Percentiles rank a stretch among this genome's conserved stretches.
Evolutionary conservation across 2,888 invertebrate genomes (phyloP).

Genomic region (Sisyra nigra): DNA sequence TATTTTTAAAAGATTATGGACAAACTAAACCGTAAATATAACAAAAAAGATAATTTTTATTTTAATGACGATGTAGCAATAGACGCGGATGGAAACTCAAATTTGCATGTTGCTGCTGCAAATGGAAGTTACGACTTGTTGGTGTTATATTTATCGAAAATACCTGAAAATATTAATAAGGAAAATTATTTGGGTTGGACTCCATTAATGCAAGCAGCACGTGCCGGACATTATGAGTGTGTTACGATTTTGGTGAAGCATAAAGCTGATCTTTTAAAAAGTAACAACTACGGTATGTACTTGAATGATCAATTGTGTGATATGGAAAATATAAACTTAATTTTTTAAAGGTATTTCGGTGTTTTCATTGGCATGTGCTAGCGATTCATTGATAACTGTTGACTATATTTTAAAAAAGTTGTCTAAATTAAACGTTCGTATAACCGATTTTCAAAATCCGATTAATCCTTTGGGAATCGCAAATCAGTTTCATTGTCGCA

Average conservation of each 20-base stretch:
- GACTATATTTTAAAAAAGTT: background rate
- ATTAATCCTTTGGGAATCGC: background rate
- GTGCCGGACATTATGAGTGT: conserved; percentile 5
- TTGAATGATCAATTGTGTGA: background rate
- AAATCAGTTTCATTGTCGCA: background rate
- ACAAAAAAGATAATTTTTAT: no score
- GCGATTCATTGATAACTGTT: background rate
- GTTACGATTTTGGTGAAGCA: conserved; percentile 3
- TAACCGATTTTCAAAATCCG: background rate
- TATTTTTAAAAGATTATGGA: no score
- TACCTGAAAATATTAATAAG: background rate
- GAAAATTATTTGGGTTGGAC: conserved; percentile 7
- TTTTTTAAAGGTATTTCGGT: background rate
- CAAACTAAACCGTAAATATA: no score
- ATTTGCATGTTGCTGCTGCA: conserved; percentile 3
- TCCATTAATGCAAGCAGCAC: conserved; percentile 7
- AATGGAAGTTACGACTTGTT: background rate
- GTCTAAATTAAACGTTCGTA: background rate
- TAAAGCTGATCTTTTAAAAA: conserved; percentile 2
- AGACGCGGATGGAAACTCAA: conserved; percentile 1
- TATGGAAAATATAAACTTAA: no score
- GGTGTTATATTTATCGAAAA: background rate
- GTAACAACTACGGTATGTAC: conserved; percentile 7
- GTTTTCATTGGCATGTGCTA: background rate
- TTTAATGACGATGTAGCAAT: background rate